These are phyloP conservation scores for Loripinus fragilis DNA, from an alignment of 2,888 invertebrate species.

Conservation along the genomic window DNA sequence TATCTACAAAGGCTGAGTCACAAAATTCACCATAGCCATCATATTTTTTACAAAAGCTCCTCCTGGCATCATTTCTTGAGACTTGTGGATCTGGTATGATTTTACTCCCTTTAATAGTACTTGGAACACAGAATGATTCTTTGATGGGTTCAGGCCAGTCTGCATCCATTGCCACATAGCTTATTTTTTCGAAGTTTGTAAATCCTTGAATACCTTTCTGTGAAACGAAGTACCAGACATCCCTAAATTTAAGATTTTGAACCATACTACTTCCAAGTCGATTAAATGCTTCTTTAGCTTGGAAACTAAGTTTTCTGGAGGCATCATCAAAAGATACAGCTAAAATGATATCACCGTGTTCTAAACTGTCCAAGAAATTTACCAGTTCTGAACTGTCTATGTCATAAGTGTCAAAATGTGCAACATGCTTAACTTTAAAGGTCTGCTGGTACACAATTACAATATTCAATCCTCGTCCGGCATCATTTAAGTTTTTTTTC, in stretches of 20 bases:
- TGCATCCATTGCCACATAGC: conserved; percentile 79
- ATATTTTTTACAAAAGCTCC: conserved; percentile 84
- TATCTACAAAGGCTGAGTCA: conserved; percentile 82
- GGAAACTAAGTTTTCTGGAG: conserved; percentile 84
- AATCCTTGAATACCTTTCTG: conserved; percentile 85
- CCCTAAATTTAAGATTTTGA: conserved; percentile 85
- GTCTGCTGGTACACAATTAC: conserved; percentile 84
- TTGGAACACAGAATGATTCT: conserved; percentile 84
- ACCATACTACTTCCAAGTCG: conserved; percentile 85
- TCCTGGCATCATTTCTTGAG: conserved; percentile 82
- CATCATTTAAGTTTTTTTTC: conserved; percentile 83
- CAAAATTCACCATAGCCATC: conserved; percentile 84
- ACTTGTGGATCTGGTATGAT: conserved; percentile 82
- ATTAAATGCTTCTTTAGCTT: conserved; percentile 84
- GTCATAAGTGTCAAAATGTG: conserved; percentile 86
- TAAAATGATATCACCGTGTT: conserved; percentile 84
- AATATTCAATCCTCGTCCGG: conserved; percentile 86
- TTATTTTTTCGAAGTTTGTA: conserved; percentile 84
- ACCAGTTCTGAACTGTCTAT: conserved; percentile 83
- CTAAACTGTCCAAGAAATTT: conserved; percentile 82
- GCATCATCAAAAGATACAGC: conserved; percentile 86
- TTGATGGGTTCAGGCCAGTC: conserved; percentile 84
- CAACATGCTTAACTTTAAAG: conserved; percentile 83
- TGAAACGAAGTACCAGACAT: conserved; percentile 85
- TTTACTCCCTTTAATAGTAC: conserved; percentile 78